Evolutionary conservation across 2,113 vertebrate species (phyloP), one percentile per base, ranked within the genome.

Genomic region (Oncorhynchus mykiss): DNA sequence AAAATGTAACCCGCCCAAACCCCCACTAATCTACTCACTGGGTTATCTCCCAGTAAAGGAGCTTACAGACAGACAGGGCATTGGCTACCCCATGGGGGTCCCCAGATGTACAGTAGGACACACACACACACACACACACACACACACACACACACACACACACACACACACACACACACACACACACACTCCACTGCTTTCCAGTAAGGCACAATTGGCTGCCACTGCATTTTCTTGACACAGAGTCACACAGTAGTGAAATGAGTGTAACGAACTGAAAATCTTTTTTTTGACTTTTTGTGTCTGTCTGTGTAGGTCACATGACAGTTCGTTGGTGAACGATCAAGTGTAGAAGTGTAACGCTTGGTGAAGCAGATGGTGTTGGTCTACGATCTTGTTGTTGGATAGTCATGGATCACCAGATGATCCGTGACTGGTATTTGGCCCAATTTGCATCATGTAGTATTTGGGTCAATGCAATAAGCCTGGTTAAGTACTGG

Each of bases 11-110:
- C 8, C 0, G 45, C 76, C 77, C 78, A 76, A 84, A 85, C 75
- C 82, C 88, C 75, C 82, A 73, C 84, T 91, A 91, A 92, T 90
- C 91, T 87, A 82, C 85, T 89, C 88, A 84, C 39, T 2, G 76
- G 57, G 83, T 87, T 86, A 90, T 90, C 80, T 86, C 70, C 80
- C 68, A 59, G 79, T 70, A 88, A 92, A 92, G 85, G 78, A 91
- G 88, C 89, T 91, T 90, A 90, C 31, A 73, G 67, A 83, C 29
- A 34, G 13, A 68, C 67, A 39, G 67, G 77, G 70, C 70, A 24
- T 76, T 76, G 81, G 80, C 25, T 72, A 74, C 78, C 81, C 89
- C 79, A 51, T 71, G 83, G 84, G 75, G 83, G 66, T 79, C 81
- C 84, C 82, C 84, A 85, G 72, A 88, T 88, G 81, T 71, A 80